Percentiles rank a stretch among this genome's conserved stretches.
phyloP scores from a whole-genome alignment of 2,113 vertebrate species.

The Neofelis nebulosa region DNA sequence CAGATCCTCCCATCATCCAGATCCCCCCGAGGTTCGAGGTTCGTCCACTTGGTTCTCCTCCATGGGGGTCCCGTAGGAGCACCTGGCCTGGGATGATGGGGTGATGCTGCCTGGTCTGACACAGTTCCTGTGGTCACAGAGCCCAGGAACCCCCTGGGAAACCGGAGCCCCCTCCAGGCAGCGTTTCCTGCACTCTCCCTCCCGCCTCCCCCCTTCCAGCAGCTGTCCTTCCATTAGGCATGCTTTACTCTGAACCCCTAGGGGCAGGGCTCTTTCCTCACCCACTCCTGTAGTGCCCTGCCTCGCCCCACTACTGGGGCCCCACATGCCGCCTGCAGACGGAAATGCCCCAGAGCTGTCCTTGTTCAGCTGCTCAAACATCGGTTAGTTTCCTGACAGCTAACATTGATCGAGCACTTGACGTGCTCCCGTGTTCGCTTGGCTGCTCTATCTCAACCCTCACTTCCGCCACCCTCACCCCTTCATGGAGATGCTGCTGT shows the following conservation, averaged over 20 bases:
- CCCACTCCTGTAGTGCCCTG: neutral
- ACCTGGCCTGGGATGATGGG: neutral
- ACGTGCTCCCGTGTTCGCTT: neutral
- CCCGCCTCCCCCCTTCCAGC: neutral
- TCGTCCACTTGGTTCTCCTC: fast-evolving
- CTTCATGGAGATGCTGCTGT: neutral
- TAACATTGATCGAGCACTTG: neutral
- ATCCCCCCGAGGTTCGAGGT: fast-evolving
- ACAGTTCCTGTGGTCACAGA: neutral
- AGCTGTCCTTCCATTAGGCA: neutral
- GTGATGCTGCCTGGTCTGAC: neutral
- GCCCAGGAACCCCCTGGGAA: neutral
- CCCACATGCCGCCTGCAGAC: fast-evolving
- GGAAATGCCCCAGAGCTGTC: neutral
- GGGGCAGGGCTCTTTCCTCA: neutral
- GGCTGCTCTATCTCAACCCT: neutral
- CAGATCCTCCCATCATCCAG: neutral
- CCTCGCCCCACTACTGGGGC: neutral
- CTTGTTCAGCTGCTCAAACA: neutral
- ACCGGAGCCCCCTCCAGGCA: neutral
- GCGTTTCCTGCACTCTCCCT: neutral
- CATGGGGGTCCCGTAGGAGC: no score
- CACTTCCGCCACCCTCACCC: no score
- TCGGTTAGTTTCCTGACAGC: neutral
- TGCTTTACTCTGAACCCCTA: neutral